These are phyloP conservation scores for Podarcis muralis DNA, from an alignment of 2,113 vertebrate species.

Conservation along the genomic window DNA sequence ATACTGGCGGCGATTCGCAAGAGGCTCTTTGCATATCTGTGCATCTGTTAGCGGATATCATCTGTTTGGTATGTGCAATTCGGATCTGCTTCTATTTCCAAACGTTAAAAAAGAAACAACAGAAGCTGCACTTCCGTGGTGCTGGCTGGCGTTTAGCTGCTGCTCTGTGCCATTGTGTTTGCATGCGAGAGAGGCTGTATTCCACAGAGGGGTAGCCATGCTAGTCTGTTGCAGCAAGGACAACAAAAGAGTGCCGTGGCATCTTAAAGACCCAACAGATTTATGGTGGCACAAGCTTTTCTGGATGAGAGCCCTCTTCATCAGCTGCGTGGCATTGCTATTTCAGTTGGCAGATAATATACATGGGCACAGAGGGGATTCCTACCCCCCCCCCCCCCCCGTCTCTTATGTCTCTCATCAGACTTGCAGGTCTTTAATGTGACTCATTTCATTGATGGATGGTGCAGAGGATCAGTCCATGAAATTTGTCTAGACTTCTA, in stretches of 20 bases:
- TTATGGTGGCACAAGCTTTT: neutral
- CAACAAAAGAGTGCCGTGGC: neutral
- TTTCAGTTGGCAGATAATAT: neutral
- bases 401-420: neutral
- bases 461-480: slow-evolving; percentile 22
- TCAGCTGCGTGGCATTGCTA: neutral
- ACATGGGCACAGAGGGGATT: too few relatives aligned
- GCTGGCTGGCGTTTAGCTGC: neutral
- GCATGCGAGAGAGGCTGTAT: neutral
- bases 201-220: neutral
- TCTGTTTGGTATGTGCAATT: neutral
- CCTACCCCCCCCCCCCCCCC: neutral
- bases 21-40: neutral
- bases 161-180: neutral
- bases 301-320: neutral
- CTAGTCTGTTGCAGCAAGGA: neutral
- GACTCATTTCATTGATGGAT: slow-evolving; percentile 46
- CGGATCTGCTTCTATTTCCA: neutral
- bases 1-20: neutral
- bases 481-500: slow-evolving; percentile 9
- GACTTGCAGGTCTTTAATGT: slow-evolving; percentile 1
- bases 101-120: neutral
- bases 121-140: neutral
- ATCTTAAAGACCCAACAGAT: neutral
- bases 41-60: neutral